Evolutionary conservation across 2,113 vertebrate species (phyloP).

Genomic region (Trematomus loennbergii): DNA sequence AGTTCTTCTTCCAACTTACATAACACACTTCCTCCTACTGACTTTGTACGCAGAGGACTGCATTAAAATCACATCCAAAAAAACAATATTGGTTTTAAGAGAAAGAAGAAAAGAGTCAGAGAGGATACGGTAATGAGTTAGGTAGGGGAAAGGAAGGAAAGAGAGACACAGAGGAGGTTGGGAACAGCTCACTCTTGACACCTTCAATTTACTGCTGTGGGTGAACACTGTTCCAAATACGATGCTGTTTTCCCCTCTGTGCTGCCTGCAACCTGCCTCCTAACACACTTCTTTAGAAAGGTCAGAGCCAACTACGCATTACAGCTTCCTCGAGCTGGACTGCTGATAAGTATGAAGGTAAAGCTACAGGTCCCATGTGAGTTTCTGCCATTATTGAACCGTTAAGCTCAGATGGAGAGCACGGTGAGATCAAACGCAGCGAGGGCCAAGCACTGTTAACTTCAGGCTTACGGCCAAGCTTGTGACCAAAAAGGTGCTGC

Average conservation of each 20-base stretch:
- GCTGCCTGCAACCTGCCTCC: conserved; percentile 57
- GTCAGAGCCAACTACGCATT: conserved; percentile 53
- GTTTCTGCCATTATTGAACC: conserved; percentile 34
- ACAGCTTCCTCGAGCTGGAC: conserved; percentile 25
- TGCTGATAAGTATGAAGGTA: conserved; percentile 31
- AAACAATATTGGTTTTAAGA: conserved; percentile 17
- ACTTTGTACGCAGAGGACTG: conserved; percentile 27
- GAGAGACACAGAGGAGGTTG: conserved; percentile 8
- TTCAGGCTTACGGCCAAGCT: neutral
- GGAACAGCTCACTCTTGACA: conserved; percentile 38
- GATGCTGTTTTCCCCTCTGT: conserved; percentile 59
- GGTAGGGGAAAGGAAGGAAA: conserved; percentile 2
- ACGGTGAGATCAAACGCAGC: conserved; percentile 30
- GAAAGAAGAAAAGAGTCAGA: conserved; percentile 13
- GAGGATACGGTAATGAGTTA: conserved; percentile 15
- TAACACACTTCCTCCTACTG: conserved; percentile 24
- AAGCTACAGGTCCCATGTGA: conserved; percentile 41
- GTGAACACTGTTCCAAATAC: conserved; percentile 47
- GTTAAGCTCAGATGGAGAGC: conserved; percentile 33
- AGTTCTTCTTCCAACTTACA: conserved; percentile 9
- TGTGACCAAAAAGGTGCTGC: conserved; percentile 18
- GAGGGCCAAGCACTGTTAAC: conserved; percentile 4
- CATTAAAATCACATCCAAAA: conserved; percentile 23
- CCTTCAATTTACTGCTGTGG: conserved; percentile 49
- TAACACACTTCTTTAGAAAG: conserved; percentile 69